Evolutionary conservation across 2,113 vertebrate genomes (phyloP).

Genomic region (Brienomyrus brachyistius): DNA sequence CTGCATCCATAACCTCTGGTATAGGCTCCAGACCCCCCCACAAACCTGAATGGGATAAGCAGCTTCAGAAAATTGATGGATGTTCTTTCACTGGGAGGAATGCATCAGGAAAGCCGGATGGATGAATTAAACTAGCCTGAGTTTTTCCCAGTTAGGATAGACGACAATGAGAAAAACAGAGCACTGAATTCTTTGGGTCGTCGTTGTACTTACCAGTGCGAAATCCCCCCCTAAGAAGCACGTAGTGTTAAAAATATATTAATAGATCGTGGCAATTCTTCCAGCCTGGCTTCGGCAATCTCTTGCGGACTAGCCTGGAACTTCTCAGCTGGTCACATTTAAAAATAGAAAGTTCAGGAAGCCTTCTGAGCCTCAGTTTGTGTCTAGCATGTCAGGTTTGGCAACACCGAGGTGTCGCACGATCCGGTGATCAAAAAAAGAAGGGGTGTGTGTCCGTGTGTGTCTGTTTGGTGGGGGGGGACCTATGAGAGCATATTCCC

Average conservation of each 20-base stretch:
- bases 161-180: constrained; percentile 25
- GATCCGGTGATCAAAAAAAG: neutral
- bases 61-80: neutral
- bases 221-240: neutral
- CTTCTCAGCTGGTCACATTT: neutral
- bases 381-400: neutral
- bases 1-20: too few species aligned
- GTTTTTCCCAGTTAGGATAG: neutral
- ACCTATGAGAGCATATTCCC: neutral
- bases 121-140: neutral
- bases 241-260: neutral
- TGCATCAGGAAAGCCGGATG: neutral
- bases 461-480: neutral
- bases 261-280: neutral
- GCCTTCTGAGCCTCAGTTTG: neutral
- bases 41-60: too few species aligned
- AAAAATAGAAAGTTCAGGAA: neutral
- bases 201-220: constrained; percentile 3
- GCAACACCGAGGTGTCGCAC: neutral
- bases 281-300: neutral
- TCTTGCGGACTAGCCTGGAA: neutral
- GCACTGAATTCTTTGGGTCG: constrained; percentile 7
- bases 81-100: neutral
- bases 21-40: too few species aligned
- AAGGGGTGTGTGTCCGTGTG: neutral